Evolutionary conservation across 2,797 vertebrate genomes (phyloP).

Genomic region (Rhynchotus rufescens): DNA sequence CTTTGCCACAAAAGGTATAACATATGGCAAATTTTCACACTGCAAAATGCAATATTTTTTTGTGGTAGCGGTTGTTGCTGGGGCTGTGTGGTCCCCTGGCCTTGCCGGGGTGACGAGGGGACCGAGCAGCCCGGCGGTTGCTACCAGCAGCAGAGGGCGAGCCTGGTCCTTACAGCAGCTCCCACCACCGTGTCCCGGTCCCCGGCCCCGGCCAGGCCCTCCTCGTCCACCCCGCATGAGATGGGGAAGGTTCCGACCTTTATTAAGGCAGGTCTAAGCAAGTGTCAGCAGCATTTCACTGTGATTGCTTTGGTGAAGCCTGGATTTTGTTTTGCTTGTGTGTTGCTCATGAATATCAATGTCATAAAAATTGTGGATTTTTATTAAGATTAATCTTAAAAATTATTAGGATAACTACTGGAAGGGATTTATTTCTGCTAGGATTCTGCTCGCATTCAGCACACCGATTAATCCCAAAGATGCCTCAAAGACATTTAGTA

Average conservation of each 20-base stretch:
- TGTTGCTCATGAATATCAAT: not conserved
- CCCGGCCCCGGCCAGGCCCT: too few species aligned
- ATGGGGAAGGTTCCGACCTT: too few species aligned
- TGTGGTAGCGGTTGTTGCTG: accelerated
- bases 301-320: too few species aligned
- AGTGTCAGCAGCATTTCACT: too few species aligned
- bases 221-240: too few species aligned
- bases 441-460: not conserved
- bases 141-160: conserved; percentile 24
- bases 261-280: not conserved
- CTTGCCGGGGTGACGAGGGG: not conserved
- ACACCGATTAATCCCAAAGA: accelerated
- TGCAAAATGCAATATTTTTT: too few species aligned
- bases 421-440: accelerated
- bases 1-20: too few species aligned
- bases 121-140: not conserved
- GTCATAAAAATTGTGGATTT: not conserved
- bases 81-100: not conserved
- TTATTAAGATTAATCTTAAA: too few species aligned
- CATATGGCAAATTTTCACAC: too few species aligned
- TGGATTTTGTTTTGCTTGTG: not conserved
- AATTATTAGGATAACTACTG: accelerated
- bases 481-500: accelerated
- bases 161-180: not conserved
- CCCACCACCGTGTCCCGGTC: too few species aligned